Conservation (phyloP, 2,888 invertebrate species). For the Hemithea aestivaria region DNA sequence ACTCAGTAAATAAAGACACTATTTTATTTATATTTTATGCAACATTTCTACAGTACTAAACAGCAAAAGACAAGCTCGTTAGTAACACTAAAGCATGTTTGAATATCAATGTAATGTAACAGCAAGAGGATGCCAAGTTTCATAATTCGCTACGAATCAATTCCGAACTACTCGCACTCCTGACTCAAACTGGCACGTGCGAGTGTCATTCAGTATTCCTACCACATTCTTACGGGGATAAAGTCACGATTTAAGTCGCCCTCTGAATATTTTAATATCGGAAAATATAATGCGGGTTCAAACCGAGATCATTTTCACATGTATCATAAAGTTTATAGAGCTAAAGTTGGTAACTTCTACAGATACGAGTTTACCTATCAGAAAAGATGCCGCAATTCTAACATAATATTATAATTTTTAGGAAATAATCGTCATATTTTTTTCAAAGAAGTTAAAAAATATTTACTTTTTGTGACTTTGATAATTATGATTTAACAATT, state of each 20-base stretch:
- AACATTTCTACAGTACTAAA: no score
- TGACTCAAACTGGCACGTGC: conserved; percentile 16
- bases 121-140: conserved; percentile 11
- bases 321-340: conserved; percentile 29
- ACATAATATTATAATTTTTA: no score
- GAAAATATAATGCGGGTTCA: conserved; percentile 32
- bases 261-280: conserved; percentile 35
- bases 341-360: conserved; percentile 19
- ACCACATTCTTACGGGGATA: conserved; percentile 20
- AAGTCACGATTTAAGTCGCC: conserved; percentile 35
- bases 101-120: conserved; percentile 3
- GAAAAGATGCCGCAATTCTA: no score
- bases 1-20: no score
- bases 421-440: no score
- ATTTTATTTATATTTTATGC: no score
- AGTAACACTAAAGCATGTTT: no score
- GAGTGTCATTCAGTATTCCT: conserved; percentile 31
- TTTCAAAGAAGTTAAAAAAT: no score
- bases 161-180: conserved; percentile 23
- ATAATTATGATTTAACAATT: no score
- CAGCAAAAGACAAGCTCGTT: no score
- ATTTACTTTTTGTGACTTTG: no score
- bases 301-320: conserved; percentile 33
- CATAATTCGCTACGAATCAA: conserved; percentile 21
- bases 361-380: no score